These are phyloP conservation scores for Uromys caudimaculatus DNA, from an alignment of 2,797 vertebrate genomes.

Conservation along the genomic window DNA sequence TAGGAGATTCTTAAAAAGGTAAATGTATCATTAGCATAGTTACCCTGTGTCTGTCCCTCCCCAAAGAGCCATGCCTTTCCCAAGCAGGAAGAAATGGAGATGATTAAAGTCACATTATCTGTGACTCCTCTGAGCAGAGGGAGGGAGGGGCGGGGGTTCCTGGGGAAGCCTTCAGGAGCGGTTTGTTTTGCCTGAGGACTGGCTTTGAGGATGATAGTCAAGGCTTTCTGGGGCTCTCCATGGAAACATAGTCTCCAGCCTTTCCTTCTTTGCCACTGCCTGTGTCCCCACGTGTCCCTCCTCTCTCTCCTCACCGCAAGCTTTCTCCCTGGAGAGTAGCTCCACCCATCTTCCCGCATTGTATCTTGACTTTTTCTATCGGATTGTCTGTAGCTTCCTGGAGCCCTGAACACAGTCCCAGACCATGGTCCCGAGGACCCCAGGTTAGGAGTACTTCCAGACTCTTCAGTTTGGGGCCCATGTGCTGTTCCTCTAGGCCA, in stretches of 20 bases:
- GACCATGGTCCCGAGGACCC: accelerated
- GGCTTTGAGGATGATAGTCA: not conserved
- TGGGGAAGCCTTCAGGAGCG: not conserved
- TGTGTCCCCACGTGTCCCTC: not conserved
- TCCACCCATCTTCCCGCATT: not conserved
- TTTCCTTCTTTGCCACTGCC: not conserved
- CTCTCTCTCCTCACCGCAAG: not conserved
- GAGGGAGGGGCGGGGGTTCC: not conserved
- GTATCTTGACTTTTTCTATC: too few species aligned
- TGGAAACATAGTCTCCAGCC: not conserved
- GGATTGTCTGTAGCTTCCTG: not conserved
- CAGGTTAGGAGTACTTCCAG: accelerated
- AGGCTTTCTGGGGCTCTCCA: not conserved
- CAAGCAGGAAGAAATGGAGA: not conserved
- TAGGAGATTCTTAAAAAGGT: not conserved
- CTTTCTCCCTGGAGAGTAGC: not conserved
- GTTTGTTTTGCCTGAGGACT: not conserved
- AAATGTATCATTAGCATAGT: not conserved
- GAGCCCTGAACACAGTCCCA: not conserved
- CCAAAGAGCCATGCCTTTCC: not conserved
- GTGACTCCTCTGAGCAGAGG: not conserved
- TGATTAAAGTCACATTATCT: not conserved
- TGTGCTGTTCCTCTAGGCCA: not conserved
- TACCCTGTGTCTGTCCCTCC: not conserved
- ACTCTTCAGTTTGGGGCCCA: accelerated